Conservation (phyloP, 37 sponge, comb jelly and placozoan genomes). For the Cladorhizidae sp. region DNA sequence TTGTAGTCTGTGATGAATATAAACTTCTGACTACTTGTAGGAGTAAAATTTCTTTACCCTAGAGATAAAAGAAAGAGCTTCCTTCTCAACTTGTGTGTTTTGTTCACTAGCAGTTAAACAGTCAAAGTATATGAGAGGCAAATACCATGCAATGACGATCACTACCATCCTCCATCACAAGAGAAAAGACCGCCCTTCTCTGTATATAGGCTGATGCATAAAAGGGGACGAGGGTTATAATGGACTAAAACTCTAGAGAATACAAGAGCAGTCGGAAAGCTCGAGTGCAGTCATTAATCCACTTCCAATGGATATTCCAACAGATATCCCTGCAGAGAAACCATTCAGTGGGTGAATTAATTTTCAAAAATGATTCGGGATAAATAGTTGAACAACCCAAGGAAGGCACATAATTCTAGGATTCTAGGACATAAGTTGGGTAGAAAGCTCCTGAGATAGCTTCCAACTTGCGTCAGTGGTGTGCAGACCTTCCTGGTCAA, state of each 20-base stretch:
- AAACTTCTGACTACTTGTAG: too few species aligned
- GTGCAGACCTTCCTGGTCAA: not conserved
- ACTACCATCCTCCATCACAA: constrained; percentile 4
- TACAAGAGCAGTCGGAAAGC: not conserved
- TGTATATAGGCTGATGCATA: constrained; percentile 21
- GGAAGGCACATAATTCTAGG: constrained; percentile 22
- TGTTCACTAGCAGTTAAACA: not conserved
- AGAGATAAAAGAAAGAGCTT: constrained; percentile 17
- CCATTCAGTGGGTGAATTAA: too few species aligned
- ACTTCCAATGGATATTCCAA: constrained; percentile 2
- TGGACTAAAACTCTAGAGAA: constrained; percentile 5
- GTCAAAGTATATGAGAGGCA: not conserved
- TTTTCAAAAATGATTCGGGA: constrained; percentile 6
- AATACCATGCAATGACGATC: constrained; percentile 22
- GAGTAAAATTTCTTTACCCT: constrained; percentile 13
- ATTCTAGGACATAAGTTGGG: constrained; percentile 12
- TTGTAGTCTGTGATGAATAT: constrained; percentile 35
- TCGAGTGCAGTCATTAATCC: not conserved
- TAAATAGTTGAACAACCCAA: constrained; percentile 32
- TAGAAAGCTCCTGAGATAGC: not conserved
- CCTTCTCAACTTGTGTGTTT: constrained; percentile 34
- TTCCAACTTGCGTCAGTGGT: not conserved
- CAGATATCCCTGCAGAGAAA: constrained; percentile 9
- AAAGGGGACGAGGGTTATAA: constrained; percentile 10
- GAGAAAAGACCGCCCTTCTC: constrained; percentile 23